phyloP scores from a whole-genome alignment of 1,140 invertebrate genomes.

The Drosophila sp. region DNA sequence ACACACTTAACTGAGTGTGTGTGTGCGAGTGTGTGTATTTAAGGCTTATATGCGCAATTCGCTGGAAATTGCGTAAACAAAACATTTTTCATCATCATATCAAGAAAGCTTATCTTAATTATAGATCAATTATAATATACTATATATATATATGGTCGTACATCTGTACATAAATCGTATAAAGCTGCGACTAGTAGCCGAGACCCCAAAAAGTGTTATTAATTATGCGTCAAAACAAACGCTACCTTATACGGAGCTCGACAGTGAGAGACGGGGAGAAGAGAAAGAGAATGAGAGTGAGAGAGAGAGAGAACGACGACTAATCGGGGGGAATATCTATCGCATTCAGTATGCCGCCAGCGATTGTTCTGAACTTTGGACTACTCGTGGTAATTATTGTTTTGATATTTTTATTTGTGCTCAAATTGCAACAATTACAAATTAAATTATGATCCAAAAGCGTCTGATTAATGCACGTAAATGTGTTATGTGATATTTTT shows the following conservation, averaged over 20 bases:
- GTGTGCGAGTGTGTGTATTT: constrained; percentile 19
- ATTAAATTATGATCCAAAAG: constrained; percentile 50
- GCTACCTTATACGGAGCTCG: constrained; percentile 13
- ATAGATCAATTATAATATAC: constrained; percentile 79
- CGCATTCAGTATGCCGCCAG: constrained; percentile 30
- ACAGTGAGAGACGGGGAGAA: constrained; percentile 1
- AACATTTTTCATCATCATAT: constrained; percentile 48
- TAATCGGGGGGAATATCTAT: constrained; percentile 2
- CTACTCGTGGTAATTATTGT: constrained; percentile 30
- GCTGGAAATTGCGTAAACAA: constrained; percentile 65
- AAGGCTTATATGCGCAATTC: constrained; percentile 49
- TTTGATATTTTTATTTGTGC: constrained; percentile 18
- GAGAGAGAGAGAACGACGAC: not conserved
- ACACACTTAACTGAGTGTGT: constrained; percentile 9
- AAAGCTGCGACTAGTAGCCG: constrained; percentile 36
- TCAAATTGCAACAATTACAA: constrained; percentile 46
- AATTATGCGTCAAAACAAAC: constrained; percentile 49
- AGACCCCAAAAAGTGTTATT: constrained; percentile 25
- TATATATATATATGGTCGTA: constrained; percentile 35
- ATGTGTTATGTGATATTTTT: constrained; percentile 40
- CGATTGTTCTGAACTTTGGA: constrained; percentile 44
- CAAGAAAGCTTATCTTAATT: constrained; percentile 77
- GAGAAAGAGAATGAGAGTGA: not conserved
- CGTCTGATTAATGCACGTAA: constrained; percentile 48
- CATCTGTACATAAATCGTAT: constrained; percentile 34